Evolutionary conservation across 2,888 invertebrate species (phyloP).

Genomic region (Sisyra nigra): DNA sequence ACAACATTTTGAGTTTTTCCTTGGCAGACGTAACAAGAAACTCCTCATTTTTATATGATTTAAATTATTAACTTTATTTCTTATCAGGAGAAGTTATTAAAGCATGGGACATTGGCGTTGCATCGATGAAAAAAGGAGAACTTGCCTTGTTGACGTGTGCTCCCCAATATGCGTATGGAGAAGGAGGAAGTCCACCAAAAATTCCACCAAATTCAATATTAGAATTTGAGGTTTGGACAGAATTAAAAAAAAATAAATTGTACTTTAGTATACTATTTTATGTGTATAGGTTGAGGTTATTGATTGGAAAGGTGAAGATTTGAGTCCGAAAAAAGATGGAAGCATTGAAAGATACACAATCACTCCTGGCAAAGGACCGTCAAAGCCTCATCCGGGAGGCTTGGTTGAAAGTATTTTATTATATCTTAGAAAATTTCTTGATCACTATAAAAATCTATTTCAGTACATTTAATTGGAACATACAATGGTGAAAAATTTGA

Average conservation of each 20-base stretch:
- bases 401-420: slow-evolving; percentile 54
- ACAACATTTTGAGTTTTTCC: slow-evolving; percentile 70
- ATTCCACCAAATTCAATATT: slow-evolving; percentile 81
- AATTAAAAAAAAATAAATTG: slow-evolving; percentile 9
- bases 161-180: slow-evolving; percentile 84
- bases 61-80: slow-evolving; percentile 9
- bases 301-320: slow-evolving; percentile 76
- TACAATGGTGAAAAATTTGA: slow-evolving; percentile 57
- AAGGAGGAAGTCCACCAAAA: slow-evolving; percentile 63
- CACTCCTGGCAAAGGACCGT: slow-evolving; percentile 49
- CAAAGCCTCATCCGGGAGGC: slow-evolving; percentile 67
- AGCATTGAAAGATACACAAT: slow-evolving; percentile 62
- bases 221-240: slow-evolving; percentile 70
- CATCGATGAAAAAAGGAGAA: slow-evolving; percentile 87
- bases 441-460: slow-evolving; percentile 17
- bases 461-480: slow-evolving; percentile 58
- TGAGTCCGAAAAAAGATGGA: slow-evolving; percentile 70
- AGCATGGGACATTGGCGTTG: slow-evolving; percentile 89
- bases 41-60: neutral
- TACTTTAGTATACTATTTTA: neutral
- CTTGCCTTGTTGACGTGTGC: slow-evolving; percentile 68
- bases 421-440: too few relatives aligned
- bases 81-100: slow-evolving; percentile 62
- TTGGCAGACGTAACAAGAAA: slow-evolving; percentile 56
- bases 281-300: slow-evolving; percentile 74